Evolutionary conservation across 2,888 invertebrate species (phyloP), one percentile per base, ranked within the genome.

Genomic region (Cephus spinipes): DNA sequence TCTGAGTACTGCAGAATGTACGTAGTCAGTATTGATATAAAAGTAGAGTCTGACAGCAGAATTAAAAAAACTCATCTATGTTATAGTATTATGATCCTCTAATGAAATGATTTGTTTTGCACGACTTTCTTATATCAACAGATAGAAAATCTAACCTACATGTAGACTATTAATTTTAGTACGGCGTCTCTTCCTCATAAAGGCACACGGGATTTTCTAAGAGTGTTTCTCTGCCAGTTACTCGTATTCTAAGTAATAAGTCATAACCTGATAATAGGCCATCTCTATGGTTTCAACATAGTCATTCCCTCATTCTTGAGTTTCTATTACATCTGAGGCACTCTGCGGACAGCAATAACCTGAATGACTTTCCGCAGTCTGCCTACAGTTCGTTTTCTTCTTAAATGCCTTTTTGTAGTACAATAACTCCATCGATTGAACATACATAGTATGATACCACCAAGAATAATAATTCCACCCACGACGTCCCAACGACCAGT

Each of bases 311-410:
- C 40, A 4, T 40, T 55, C 23, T 55, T 15, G 23, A 55, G 23
- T 55, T 55, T 31, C 23, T n/a, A 76, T 84, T 85, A 91, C 84
- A 90, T 87, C 81, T 87, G 88, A 85, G 90, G 90, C 86, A 91
- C 90, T 88, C 89, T 88, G 76, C 88, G 90, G 74, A 87, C 81
- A 73, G 91, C 88, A 77, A 91, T 89, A 4, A 90, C 89, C 85
- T 91, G 91, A 81, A 91, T 90, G n/a, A 90, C 89, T 82, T 90
- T 87, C 55, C 90, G 89, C 77, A 91, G 82, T 84, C 87, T 87
- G 76, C 89, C 87, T 32, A 90, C 87, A 12, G 88, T 82, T 77
- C 90, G 86, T 88, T 90, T 91, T 84, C 91, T 89, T 73, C 90
- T 86, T 11, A 87, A 86, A 82, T 88, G 87, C 68, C 90, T 86